Conservation (phyloP, 1,140 invertebrate species). For the Solenopsis fugax region DNA sequence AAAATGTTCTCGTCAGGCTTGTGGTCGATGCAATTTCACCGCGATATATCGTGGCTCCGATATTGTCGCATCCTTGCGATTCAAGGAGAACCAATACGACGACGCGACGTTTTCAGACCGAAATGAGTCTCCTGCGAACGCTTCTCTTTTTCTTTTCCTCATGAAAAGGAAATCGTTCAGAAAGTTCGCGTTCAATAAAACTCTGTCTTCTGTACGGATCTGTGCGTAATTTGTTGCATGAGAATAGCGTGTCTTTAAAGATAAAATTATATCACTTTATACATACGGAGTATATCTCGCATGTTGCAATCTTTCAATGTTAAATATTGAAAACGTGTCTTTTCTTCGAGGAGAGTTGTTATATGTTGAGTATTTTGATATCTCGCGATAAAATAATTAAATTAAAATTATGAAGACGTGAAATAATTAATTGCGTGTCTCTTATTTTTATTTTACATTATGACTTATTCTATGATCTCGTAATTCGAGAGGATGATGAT, state of each 20-base stretch:
- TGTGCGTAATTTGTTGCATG: neutral
- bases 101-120: slow-evolving; percentile 22
- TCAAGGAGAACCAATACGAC: slow-evolving; percentile 5
- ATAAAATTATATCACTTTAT: slow-evolving; percentile 1
- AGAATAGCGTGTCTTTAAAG: neutral
- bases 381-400: neutral
- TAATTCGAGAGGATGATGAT: neutral
- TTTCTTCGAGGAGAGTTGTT: neutral
- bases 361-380: neutral
- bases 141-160: slow-evolving; percentile 1
- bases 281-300: neutral
- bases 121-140: neutral
- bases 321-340: neutral
- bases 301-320: neutral
- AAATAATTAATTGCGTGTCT: neutral
- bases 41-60: slow-evolving; percentile 27
- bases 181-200: slow-evolving; percentile 21
- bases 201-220: neutral
- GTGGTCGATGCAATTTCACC: slow-evolving; percentile 47
- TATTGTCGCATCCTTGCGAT: slow-evolving; percentile 15
- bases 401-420: neutral
- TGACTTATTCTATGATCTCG: neutral
- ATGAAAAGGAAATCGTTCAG: neutral
- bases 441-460: neutral
- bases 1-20: slow-evolving; percentile 34